Conservation (phyloP, 2,113 vertebrate genomes). For the Mastomys natalensis region DNA sequence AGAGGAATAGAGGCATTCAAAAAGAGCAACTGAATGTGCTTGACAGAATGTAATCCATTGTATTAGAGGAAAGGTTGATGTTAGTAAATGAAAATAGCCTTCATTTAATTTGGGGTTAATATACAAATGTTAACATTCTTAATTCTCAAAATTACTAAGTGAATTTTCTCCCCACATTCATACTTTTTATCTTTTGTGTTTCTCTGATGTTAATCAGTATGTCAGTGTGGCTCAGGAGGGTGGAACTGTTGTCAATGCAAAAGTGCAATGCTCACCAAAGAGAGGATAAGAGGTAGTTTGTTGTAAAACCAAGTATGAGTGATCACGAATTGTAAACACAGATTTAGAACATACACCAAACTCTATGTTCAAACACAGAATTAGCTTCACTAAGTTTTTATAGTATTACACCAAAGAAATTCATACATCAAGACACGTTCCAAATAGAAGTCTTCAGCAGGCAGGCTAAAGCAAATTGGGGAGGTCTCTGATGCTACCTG, state of each 20-base stretch:
- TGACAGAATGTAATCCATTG: not conserved
- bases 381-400: not conserved
- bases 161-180: not conserved
- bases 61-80: not conserved
- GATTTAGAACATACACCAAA: not conserved
- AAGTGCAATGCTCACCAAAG: not conserved
- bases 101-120: not conserved
- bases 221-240: too few species aligned
- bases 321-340: not conserved
- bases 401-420: not conserved
- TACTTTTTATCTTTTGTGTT: not conserved
- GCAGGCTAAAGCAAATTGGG: not conserved
- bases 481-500: not conserved
- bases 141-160: not conserved
- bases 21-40: not conserved
- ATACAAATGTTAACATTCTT: not conserved
- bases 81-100: slow-evolving; percentile 13
- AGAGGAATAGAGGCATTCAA: not conserved
- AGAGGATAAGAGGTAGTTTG: not conserved
- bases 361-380: not conserved
- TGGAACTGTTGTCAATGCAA: not conserved
- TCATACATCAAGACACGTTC: not conserved
- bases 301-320: not conserved
- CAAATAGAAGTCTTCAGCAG: not conserved
- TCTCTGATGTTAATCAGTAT: not conserved